Base-by-base conservation (phyloP, 2,797 vertebrate species). In the Chromobotia macracanthus region DNA sequence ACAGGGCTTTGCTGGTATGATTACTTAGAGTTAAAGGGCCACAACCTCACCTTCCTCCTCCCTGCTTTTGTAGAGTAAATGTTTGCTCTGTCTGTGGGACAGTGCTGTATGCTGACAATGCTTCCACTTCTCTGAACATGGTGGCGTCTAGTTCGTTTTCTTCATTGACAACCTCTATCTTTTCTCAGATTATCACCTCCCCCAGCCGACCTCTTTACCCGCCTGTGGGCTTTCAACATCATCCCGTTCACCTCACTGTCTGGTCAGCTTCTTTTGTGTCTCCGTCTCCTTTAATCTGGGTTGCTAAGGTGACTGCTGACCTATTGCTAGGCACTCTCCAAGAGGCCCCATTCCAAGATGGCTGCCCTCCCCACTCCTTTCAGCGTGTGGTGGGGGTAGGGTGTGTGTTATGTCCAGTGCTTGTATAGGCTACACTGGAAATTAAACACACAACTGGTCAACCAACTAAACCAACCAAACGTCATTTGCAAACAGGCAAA, bases 291-390 rank as follows among this genome's bases (percentile, higher is more conserved):
- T 67, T 51, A 72, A 77, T 73, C 53, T 73, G 75, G 7, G 81
- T 79, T 78, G 75, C 70, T 79, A 82, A 73, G 75, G 81, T 79
- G 75, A 82, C 76, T 79, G 71, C 53, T 82, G 81, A 79, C 81
- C 75, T 48, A 44, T 77, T 79, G 71, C 65, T 64, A 55, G 69
- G 71, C 46, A 12, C 16, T 69, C 64, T 61, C 25, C n/a, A 21
- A 71, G 67, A 80, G 79, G 79, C 53, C 72, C 55, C 71, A 46
- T 67, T 80, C 38, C 78, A 75, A 80, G 31, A 80, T 75, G 79
- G 64, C 65, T 68, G 23, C 53, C 63, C 75, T 61, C 38, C 55
- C 70, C 66, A 70, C 56, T 46, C 48, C 61, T 56, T 50, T 72
- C 53, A 79, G 77, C 71, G 50, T 64, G 16, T 2, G 2, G 9